Base-by-base conservation (phyloP, 2,888 invertebrate genomes). In the Ichneumon xanthorius region DNA sequence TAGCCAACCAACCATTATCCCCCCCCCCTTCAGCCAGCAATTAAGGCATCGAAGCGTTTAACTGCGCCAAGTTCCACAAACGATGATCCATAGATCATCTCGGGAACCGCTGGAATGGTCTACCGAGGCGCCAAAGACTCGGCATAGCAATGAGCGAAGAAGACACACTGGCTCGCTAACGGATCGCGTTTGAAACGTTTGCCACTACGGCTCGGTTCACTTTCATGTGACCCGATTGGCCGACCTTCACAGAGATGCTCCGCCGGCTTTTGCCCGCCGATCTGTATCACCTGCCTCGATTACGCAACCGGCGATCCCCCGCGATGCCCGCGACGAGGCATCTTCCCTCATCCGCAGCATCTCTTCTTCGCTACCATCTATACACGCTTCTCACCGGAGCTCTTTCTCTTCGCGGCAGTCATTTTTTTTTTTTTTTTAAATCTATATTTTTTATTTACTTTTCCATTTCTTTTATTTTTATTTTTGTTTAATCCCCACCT, bases 181-280 rank as follows among this genome's bases (percentile, higher is more conserved):
- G 61, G 61, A 26, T 50, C 50, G 61, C 33, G 33, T 61, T 61
- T 30, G 16, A 61, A 40, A 40, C 40, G 7, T 11, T 40, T 5
- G 9, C 37, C 4, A n/a, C 5, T 11, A 22, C 22, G 48, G 30
- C 65, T 63, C 76, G 65, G 76, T 76, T 76, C 89, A 89, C 92
- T 92, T 91, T 92, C 90, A 89, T 90, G 86, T 85, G 90, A 90
- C 89, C 90, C 90, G 90, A 89, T 91, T 91, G 90, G 83, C 63
- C 90, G 92, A 92, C 92, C 91, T 92, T 92, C 92, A 86, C 84
- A 40, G 78, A 75, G 68, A 45, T 45, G 45, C 45, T 45, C 14
- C 80, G 80, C 84, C 70, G 79, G 75, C 88, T 83, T 87, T 88
- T 86, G 85, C 87, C 88, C 88, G 88, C 84, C 89, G 91, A 92